Evolutionary conservation across 1,140 invertebrate genomes (phyloP).

Genomic region (Drosophila pandora): DNA sequence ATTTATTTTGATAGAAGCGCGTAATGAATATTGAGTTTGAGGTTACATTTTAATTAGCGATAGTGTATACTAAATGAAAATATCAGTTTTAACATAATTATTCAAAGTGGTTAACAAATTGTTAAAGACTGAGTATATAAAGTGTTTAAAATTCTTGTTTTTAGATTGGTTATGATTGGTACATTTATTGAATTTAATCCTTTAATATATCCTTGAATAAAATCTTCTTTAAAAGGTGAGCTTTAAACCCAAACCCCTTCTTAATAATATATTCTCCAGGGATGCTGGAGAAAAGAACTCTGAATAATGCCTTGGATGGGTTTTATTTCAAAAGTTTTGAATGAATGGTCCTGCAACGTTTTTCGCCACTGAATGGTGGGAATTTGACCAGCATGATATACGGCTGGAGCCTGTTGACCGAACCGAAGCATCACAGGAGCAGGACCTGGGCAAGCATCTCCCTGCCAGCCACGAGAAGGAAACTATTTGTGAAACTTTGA

Average conservation of each 20-base stretch:
- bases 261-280: too few relatives aligned
- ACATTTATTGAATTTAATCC: too few relatives aligned
- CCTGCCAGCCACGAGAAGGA: slow-evolving; percentile 21
- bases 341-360: not conserved
- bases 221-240: too few relatives aligned
- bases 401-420: slow-evolving; percentile 27
- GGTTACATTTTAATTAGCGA: not conserved
- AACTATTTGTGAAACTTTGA: slow-evolving; percentile 60
- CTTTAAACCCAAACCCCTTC: too few relatives aligned
- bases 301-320: too few relatives aligned
- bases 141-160: not conserved
- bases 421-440: slow-evolving; percentile 6
- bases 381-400: slow-evolving; percentile 44
- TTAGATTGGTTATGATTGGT: too few relatives aligned
- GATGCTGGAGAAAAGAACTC: too few relatives aligned
- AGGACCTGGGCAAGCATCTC: slow-evolving; percentile 8
- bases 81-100: slow-evolving; percentile 1
- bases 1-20: not conserved
- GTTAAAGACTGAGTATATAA: not conserved
- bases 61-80: not conserved
- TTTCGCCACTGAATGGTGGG: not conserved
- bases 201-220: too few relatives aligned
- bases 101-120: not conserved
- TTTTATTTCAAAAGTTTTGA: not conserved
- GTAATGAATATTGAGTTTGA: slow-evolving; percentile 1